phyloP scores from a whole-genome alignment of 2,797 vertebrate genomes.

The Vipera ursinii region DNA sequence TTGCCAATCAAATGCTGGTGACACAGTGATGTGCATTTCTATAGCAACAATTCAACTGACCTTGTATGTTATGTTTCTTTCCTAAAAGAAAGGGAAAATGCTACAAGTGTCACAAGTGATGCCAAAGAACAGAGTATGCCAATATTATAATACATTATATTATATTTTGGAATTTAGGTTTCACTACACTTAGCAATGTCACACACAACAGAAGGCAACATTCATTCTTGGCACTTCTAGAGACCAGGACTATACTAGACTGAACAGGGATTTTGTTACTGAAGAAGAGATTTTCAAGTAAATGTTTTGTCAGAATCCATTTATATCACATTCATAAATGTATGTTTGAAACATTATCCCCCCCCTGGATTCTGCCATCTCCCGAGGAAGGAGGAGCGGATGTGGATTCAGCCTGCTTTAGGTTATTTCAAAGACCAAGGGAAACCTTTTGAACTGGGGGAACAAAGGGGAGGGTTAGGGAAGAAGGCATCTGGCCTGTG shows the following conservation, averaged over 20 bases:
- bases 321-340: too few species aligned
- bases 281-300: background rate
- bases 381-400: too few species aligned
- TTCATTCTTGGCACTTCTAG: background rate
- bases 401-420: too few species aligned
- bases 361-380: too few species aligned
- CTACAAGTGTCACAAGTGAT: background rate
- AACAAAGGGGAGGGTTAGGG: too few species aligned
- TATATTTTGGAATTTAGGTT: constrained; percentile 1
- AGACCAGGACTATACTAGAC: background rate
- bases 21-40: constrained; percentile 1
- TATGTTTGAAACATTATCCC: too few species aligned
- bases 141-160: constrained; percentile 20
- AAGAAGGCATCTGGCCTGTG: too few species aligned
- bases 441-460: too few species aligned
- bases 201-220: background rate
- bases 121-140: background rate
- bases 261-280: background rate
- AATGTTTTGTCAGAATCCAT: background rate
- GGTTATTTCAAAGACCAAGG: too few species aligned
- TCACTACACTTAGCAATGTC: background rate
- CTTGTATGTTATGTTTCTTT: background rate
- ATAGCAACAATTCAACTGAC: background rate
- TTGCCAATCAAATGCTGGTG: background rate
- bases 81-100: constrained; percentile 30